Evolutionary conservation across 2,113 vertebrate genomes (phyloP).

Genomic region (Gymnobelideus leadbeateri): DNA sequence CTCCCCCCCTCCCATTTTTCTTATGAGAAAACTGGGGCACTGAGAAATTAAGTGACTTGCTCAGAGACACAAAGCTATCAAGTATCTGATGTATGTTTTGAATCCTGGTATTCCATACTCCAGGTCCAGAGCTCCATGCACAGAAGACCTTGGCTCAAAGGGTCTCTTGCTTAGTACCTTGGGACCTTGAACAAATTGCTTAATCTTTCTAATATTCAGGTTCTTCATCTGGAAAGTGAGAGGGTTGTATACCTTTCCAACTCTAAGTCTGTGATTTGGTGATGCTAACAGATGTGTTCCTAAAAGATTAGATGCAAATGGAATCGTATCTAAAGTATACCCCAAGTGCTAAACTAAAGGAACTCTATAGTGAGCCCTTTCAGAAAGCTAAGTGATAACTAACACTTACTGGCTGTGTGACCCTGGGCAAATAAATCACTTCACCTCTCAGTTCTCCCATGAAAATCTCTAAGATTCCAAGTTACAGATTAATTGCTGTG

Average conservation of each 20-base stretch:
- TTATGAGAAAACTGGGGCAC: neutral
- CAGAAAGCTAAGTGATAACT: neutral
- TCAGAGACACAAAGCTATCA: neutral
- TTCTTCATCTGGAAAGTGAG: slow-evolving; percentile 36
- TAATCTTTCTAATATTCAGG: neutral
- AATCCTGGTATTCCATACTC: neutral
- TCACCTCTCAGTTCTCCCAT: no score
- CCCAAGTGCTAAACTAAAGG: neutral
- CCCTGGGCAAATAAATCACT: no score
- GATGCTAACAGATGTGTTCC: neutral
- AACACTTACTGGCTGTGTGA: no score
- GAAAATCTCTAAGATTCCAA: no score
- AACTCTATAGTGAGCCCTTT: neutral
- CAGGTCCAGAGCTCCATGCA: neutral
- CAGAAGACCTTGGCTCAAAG: neutral
- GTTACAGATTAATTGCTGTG: no score
- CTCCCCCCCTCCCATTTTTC: neutral
- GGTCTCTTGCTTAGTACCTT: neutral
- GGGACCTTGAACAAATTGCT: neutral
- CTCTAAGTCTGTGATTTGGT: neutral
- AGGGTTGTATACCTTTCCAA: neutral
- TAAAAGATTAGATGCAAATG: neutral
- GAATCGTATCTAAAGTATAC: neutral
- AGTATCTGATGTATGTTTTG: neutral
- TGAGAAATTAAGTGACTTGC: neutral